Evolutionary conservation across 1,140 invertebrate genomes (phyloP).

Genomic region (Drosophila chauvacae): DNA sequence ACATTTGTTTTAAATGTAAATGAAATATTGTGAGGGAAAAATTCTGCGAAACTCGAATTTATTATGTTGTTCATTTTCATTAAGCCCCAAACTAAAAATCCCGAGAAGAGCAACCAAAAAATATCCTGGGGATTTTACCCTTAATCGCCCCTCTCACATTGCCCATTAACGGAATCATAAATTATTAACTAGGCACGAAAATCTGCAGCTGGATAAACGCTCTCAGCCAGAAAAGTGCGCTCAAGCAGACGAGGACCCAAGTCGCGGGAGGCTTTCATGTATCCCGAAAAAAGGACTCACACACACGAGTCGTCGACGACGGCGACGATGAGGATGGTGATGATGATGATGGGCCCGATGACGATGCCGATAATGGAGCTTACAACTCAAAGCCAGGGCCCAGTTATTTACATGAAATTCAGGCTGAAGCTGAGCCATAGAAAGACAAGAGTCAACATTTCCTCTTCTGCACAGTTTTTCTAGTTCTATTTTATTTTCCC

Average conservation of each 20-base stretch:
- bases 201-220: constrained; percentile 59
- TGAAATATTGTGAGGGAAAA: constrained; percentile 6
- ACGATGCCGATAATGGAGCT: constrained; percentile 38
- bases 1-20: constrained; percentile 14
- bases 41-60: neutral
- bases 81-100: neutral
- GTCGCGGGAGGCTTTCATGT: constrained; percentile 18
- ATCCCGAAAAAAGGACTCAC: constrained; percentile 22
- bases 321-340: constrained; percentile 2
- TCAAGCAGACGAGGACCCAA: constrained; percentile 38
- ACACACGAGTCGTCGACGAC: constrained; percentile 21
- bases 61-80: constrained; percentile 7
- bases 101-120: constrained; percentile 4
- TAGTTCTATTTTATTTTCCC: constrained; percentile 30
- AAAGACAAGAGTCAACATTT: constrained; percentile 37
- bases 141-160: constrained; percentile 41
- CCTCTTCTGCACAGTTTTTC: constrained; percentile 32
- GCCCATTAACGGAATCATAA: constrained; percentile 60
- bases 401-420: constrained; percentile 56
- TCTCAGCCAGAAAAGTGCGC: constrained; percentile 61
- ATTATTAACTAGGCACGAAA: constrained; percentile 62
- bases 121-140: constrained; percentile 20
- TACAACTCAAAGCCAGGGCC: constrained; percentile 39
- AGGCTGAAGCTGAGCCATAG: constrained; percentile 12
- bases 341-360: constrained; percentile 29